Evolutionary conservation across 1,140 invertebrate genomes (phyloP), one percentile per base, ranked within the genome.

Genomic region (Trigoniulus corallinus): DNA sequence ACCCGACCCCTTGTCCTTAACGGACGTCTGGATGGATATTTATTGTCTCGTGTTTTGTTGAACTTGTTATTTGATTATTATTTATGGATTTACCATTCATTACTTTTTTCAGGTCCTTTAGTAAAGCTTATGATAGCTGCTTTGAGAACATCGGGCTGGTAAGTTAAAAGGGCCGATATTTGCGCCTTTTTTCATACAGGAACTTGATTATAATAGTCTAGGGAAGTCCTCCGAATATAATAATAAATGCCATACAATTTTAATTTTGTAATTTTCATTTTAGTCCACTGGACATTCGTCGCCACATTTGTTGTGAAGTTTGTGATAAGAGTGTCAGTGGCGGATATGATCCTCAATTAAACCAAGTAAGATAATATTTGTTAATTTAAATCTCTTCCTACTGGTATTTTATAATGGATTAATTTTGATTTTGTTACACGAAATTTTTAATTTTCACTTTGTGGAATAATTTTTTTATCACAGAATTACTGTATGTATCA

Each of bases 241-340:
- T 51, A 57, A 51, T 49, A 48, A 48, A 29, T 53, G 37, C 53
- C 15, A 57, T 40, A 42, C 45, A 49, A 13, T 42, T 21, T 13
- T 23, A 24, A 22, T 39, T 55, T 43, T 43, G 34, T 34, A 37
- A 44, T 49, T 10, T 51, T 44, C 53, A 54, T 60, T 54, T 56
- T 72, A 84, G 84, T 69, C 69, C 76, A 47, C 69, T 95, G 54
- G 82, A 93, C 64, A 69, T 92, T 39, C 67, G 81, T 18, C 74
- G 92, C 53, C 91, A 96, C 63, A 79, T 96, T 53, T 80, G 83
- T 0, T 96, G 91, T 72, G 92, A 96, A 75, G 74, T 82, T 20
- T 97, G 93, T 69, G 77, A 82, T 61, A 66, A 71, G 20, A 68
- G 72, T 29, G 84, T 95, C 0, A 87, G 76, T 60, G 92, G 92